Evolutionary conservation across 2,797 vertebrate genomes (phyloP), one percentile per base, ranked within the genome.

Genomic region (Catamblyrhynchus diadema): DNA sequence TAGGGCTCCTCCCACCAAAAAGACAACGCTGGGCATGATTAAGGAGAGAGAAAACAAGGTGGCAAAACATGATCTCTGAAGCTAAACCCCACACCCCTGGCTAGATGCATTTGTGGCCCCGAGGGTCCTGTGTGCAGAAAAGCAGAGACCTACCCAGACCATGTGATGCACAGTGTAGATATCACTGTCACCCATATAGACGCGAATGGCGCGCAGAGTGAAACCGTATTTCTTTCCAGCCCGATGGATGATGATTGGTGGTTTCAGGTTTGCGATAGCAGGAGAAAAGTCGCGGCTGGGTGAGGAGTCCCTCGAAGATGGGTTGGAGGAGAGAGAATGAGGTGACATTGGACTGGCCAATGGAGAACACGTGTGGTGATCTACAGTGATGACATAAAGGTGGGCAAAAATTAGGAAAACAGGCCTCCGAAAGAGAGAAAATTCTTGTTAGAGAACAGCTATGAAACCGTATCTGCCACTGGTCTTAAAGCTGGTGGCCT

Each of bases 321-420:
- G 99, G 93, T 99, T 99, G 97, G 99, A 99, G 19, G 99, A 99
- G 57, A 99, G 98, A 17, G 99, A 99, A 97, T 98, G 99, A 27
- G 99, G 99, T 54, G 99, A 99, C 99, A 99, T 99, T 21, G 99
- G 99, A 95, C 99, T 99, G 96, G 99, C 99, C 98, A 99, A 91
- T 44, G 99, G 99, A 70, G 99, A 99, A 59, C 98, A 99, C 93
- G 97, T 98, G 60, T 99, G 98, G 97, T 99, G 99, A 88, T 99
- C 99, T 99, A 90, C 66, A 96, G 95, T 85, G 95, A 91, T 95
- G 97, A 95, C 94, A 97, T 90, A 96, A 96, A 95, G 94, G 81
- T 62, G 92, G 30, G 93, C 60, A 90, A 93, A 94, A 90, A 92
- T 97, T 97, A 97, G 96, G 94, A 95, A 96, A 94, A 5, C 89